A percentile compares a stretch with the other conserved stretches of the same genome.
Evolutionary conservation across 2,797 vertebrate species (phyloP).

Genomic region (Enteromius viviparus): DNA sequence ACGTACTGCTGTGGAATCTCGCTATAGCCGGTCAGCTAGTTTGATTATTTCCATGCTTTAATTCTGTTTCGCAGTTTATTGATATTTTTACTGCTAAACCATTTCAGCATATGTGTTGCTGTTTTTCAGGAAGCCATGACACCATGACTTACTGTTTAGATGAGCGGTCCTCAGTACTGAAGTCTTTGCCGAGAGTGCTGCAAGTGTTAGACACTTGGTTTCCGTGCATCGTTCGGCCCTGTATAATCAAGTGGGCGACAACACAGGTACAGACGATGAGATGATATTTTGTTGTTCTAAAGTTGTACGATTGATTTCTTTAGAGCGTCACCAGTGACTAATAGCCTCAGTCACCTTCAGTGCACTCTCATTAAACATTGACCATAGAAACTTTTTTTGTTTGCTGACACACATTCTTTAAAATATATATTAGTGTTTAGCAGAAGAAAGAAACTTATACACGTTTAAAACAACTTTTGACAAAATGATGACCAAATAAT

Average conservation of each 20-base stretch:
- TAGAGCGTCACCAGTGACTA: not conserved
- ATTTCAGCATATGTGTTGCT: not conserved
- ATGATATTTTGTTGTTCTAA: not conserved
- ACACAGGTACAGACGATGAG: slow-evolving; percentile 75
- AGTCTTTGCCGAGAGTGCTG: slow-evolving; percentile 68
- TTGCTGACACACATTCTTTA: too few relatives aligned
- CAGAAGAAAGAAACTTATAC: not conserved
- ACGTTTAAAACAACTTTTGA: not conserved
- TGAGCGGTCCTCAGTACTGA: slow-evolving; percentile 68
- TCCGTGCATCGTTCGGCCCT: slow-evolving; percentile 74
- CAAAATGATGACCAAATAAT: not conserved
- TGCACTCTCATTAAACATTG: not conserved
- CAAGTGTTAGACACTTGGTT: slow-evolving; percentile 67
- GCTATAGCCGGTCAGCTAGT: slow-evolving; percentile 60
- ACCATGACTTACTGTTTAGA: slow-evolving; percentile 84
- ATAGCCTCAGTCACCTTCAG: not conserved
- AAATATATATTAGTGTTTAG: not conserved
- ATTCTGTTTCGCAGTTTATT: not conserved
- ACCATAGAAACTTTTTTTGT: too few relatives aligned
- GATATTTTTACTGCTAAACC: not conserved
- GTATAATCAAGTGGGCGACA: slow-evolving; percentile 79
- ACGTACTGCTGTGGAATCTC: slow-evolving; percentile 56
- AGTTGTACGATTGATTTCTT: not conserved
- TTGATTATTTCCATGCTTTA: not conserved
- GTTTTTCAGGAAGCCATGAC: slow-evolving; percentile 79